Conservation (phyloP, 37 sponge, comb jelly and placozoan species). For the Beroe forskalii region DNA sequence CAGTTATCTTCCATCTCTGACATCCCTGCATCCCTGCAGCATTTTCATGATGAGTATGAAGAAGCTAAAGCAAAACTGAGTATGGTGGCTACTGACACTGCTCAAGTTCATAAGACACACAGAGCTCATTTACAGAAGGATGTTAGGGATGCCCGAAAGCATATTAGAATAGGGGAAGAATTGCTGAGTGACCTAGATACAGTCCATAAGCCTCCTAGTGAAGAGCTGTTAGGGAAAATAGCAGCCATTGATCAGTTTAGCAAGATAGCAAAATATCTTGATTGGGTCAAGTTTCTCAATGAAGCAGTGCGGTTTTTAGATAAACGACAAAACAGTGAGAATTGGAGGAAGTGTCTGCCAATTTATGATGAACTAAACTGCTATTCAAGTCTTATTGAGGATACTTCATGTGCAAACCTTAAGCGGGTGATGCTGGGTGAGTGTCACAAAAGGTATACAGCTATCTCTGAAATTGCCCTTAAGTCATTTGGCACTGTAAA, state of each 20-base stretch:
- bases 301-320: constrained; percentile 48
- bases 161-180: constrained; percentile 25
- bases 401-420: constrained; percentile 40
- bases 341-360: constrained; percentile 59
- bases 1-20: constrained; percentile 46
- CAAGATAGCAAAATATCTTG: constrained; percentile 55
- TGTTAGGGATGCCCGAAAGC: constrained; percentile 8
- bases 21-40: constrained; percentile 40
- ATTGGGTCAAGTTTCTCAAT: constrained; percentile 52
- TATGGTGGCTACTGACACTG: constrained; percentile 43
- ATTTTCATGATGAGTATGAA: constrained; percentile 37
- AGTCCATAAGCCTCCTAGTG: constrained; percentile 10
- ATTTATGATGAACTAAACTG: constrained; percentile 53
- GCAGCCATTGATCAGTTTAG: constrained; percentile 30
- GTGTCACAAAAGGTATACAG: constrained; percentile 10
- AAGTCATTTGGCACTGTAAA: constrained; percentile 39
- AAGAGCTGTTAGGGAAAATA: constrained; percentile 2
- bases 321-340: constrained; percentile 6
- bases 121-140: constrained; percentile 1
- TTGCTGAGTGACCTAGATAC: background rate
- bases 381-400: constrained; percentile 17
- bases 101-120: constrained; percentile 12
- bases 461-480: background rate
- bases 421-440: constrained; percentile 12
- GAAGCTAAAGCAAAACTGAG: constrained; percentile 46